A percentile compares a stretch with the other conserved stretches of the same genome.
phyloP scores from a whole-genome alignment of 2,888 invertebrate species.

The Netelia inedita region DNA sequence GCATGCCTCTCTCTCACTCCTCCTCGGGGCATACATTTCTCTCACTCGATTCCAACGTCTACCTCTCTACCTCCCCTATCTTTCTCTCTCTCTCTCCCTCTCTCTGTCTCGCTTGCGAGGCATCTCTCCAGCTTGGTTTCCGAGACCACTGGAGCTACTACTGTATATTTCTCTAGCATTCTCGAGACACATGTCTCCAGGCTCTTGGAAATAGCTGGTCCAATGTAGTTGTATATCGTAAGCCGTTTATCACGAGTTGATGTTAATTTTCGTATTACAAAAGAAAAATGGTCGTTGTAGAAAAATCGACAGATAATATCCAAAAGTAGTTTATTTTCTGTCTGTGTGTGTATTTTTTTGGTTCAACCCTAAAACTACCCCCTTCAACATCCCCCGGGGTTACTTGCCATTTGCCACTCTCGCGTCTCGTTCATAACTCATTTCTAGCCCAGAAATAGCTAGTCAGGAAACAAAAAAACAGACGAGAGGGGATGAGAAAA shows the following conservation, averaged over 20 bases:
- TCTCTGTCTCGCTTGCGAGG: conserved; percentile 11
- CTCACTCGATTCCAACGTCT: conserved; percentile 44
- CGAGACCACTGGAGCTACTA: conserved; percentile 44
- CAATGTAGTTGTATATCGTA: neutral
- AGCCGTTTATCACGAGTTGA: conserved; percentile 19
- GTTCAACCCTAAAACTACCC: neutral
- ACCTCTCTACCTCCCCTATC: conserved; percentile 43
- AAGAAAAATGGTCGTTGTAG: neutral
- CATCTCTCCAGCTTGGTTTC: conserved; percentile 32
- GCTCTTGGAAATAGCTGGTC: conserved; percentile 4
- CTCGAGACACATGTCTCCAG: conserved; percentile 29
- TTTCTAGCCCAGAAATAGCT: conserved; percentile 56
- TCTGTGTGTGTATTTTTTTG: neutral
- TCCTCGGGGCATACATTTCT: conserved; percentile 60
- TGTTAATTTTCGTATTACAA: neutral
- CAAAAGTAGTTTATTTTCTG: neutral
- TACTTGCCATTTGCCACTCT: conserved; percentile 77
- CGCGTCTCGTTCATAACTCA: conserved; percentile 80
- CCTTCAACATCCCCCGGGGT: conserved; percentile 29
- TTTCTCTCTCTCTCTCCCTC: conserved; percentile 24
- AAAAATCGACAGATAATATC: neutral
- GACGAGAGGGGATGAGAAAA: conserved; percentile 46
- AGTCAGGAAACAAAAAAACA: conserved; percentile 61
- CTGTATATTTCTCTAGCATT: conserved; percentile 51
- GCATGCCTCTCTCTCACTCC: conserved; percentile 40